A percentile compares a stretch with the other conserved stretches of the same genome.
These are phyloP conservation scores for Hippopotamus amphibius DNA, from an alignment of 2,113 vertebrate genomes.

Conservation along the genomic window DNA sequence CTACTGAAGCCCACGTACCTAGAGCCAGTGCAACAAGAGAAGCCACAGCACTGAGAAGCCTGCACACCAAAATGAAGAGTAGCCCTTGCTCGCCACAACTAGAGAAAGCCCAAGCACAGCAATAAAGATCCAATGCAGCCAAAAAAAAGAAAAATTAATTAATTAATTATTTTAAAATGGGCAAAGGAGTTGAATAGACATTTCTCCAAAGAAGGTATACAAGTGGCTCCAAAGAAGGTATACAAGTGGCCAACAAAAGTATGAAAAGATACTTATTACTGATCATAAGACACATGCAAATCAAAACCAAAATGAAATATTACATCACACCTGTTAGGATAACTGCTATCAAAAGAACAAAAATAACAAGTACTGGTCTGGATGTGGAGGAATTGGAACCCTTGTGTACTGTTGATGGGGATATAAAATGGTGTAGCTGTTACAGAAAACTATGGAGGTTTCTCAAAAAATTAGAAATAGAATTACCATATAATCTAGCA, in stretches of 20 bases:
- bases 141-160: too few relatives aligned
- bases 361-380: not conserved
- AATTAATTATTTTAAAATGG: not conserved
- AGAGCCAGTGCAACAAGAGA: too few relatives aligned
- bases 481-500: not conserved
- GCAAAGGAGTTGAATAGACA: not conserved
- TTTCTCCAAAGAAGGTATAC: not conserved
- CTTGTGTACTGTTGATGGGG: not conserved
- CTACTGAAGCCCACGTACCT: too few relatives aligned
- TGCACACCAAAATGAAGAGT: too few relatives aligned
- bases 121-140: too few relatives aligned
- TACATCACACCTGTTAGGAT: not conserved
- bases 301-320: not conserved
- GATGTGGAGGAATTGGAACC: not conserved
- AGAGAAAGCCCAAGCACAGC: too few relatives aligned
- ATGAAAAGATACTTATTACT: not conserved
- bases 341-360: not conserved
- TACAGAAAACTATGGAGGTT: not conserved
- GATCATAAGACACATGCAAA: not conserved
- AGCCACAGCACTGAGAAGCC: too few relatives aligned
- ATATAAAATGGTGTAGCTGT: not conserved
- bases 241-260: not conserved
- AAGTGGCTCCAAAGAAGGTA: not conserved
- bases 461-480: constrained; percentile 20
- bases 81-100: too few relatives aligned